Base-by-base conservation (phyloP, 2,113 vertebrate genomes). In the Dromiciops gliroides region DNA sequence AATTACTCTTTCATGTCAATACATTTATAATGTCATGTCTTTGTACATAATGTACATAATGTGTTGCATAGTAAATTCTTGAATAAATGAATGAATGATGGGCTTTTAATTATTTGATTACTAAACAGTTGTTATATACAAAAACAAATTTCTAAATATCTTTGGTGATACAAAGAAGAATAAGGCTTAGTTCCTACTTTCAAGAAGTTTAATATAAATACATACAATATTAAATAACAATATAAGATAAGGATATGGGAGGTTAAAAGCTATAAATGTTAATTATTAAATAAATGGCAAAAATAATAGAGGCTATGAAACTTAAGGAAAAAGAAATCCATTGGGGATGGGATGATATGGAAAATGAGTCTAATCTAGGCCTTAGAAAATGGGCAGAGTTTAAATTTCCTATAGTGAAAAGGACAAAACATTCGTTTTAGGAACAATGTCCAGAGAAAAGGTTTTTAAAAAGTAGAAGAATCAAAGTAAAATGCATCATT, bases 41-140 rank as follows among this genome's bases (percentile, higher is more conserved):
- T 93, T 49, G 12, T 48, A 94, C 11, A 93, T 23, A 90, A 93
- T 3, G 6, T 50, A 52, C 5, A n/a, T 90, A 3, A 90, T n/a
- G n/a, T n/a, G n/a, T n/a, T n/a, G n/a, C n/a, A 88, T 88, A 91
- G 67, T 75, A n/a, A 47, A 31, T 75, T 94, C 31, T 92, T 94
- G n/a, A 90, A 94, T 92, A 89, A 97, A 93, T 95, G 16, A 89
- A 94, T 88, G 31, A 91, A 93, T 89, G 48, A 16, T 83, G 19
- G 67, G 1, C n/a, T n/a, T 75, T 44, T 67, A 67, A n/a, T 67
- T 44, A n/a, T 83, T 83, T 16, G 44, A 83, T 83, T 44, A 83
- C n/a, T 83, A 44, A 44, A 22, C 1, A 44, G 67, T 7, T 22
- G 5, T 23, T 75, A 6, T 44, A 83, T 22, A 83, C 8, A 83